A percentile compares a stretch with the other conserved stretches of the same genome.
phyloP scores from a whole-genome alignment of 2,113 vertebrate species.

The Alligator mississippiensis region DNA sequence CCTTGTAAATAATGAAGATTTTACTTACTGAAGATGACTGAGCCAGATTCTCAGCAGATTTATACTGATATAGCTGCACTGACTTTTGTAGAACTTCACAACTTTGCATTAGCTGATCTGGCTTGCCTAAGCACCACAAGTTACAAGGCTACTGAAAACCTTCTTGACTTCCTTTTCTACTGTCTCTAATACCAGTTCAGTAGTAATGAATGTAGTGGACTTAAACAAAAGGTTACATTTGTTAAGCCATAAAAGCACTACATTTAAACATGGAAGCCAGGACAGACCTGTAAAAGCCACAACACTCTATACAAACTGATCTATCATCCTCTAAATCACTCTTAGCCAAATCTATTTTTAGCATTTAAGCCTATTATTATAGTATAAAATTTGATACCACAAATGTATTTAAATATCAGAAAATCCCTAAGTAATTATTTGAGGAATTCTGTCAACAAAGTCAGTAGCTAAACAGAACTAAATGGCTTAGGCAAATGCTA shows the following conservation, averaged over 20 bases:
- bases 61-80: background rate
- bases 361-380: constrained; percentile 3
- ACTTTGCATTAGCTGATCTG: background rate
- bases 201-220: background rate
- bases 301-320: constrained; percentile 3
- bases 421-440: background rate
- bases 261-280: constrained; percentile 19
- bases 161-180: background rate
- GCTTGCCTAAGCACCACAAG: background rate
- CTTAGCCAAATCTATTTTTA: background rate
- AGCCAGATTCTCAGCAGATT: background rate
- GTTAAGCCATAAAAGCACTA: background rate
- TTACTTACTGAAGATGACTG: background rate
- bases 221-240: constrained; percentile 9
- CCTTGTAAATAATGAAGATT: background rate
- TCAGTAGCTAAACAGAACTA: background rate
- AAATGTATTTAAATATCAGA: constrained; percentile 20
- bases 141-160: background rate
- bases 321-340: background rate
- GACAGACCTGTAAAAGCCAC: constrained; percentile 6
- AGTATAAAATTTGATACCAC: background rate
- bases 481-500: background rate
- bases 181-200: background rate
- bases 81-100: background rate
- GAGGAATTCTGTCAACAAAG: background rate